These are phyloP conservation scores for Craniophora ligustri DNA, from an alignment of 2,888 invertebrate genomes.

Conservation along the genomic window DNA sequence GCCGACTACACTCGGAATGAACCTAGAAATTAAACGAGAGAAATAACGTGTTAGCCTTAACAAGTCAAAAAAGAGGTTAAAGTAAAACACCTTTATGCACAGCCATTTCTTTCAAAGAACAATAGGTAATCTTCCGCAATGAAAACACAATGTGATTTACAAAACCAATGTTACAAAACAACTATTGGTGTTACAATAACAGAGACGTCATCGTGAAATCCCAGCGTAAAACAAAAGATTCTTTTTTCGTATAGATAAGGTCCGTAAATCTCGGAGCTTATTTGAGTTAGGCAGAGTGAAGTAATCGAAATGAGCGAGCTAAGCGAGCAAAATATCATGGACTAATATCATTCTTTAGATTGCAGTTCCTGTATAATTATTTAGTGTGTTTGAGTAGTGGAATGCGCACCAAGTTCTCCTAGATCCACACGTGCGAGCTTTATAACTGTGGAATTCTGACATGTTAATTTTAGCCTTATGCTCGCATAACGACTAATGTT, in stretches of 20 bases:
- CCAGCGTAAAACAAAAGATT: slow-evolving; percentile 24
- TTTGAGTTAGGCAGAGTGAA: slow-evolving; percentile 19
- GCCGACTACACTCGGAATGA: no score
- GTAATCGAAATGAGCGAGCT: background rate
- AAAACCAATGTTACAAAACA: background rate
- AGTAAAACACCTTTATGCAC: background rate
- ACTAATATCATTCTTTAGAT: slow-evolving; percentile 13
- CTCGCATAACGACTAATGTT: slow-evolving; percentile 1
- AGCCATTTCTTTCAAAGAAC: background rate
- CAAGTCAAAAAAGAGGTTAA: background rate
- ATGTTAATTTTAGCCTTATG: background rate
- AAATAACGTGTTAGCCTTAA: background rate
- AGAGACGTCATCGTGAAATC: slow-evolving; percentile 4
- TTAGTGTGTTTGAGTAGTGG: background rate
- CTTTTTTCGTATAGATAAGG: slow-evolving; percentile 32
- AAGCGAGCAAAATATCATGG: slow-evolving; percentile 14
- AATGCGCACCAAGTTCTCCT: background rate
- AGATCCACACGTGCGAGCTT: background rate
- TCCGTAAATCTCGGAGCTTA: slow-evolving; percentile 22
- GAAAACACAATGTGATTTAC: background rate
- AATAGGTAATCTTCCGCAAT: background rate
- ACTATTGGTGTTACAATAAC: slow-evolving; percentile 16
- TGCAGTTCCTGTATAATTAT: slow-evolving; percentile 10
- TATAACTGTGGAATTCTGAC: background rate
- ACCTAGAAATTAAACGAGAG: no score